Conservation (phyloP, 2,888 invertebrate genomes). For the Tipula confusa region DNA sequence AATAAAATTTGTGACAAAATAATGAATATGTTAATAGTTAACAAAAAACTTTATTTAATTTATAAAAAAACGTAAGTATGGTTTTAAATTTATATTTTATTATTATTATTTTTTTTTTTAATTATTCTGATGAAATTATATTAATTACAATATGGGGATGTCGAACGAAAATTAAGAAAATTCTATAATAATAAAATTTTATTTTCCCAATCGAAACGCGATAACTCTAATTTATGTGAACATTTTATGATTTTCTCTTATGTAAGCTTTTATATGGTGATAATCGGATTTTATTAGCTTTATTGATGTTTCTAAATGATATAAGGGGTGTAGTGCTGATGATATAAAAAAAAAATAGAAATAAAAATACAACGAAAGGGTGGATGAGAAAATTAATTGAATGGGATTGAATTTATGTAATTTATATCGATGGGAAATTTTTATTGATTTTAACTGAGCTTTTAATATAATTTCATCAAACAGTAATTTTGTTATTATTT, state of each 20-base stretch:
- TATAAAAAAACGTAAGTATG: neutral
- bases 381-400: constrained; percentile 7
- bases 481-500: neutral
- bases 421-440: neutral
- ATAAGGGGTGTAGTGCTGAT: neutral
- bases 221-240: neutral
- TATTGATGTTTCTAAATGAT: constrained; percentile 3
- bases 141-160: neutral
- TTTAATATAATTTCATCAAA: constrained; percentile 20
- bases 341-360: neutral
- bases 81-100: neutral
- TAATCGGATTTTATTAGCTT: constrained; percentile 25
- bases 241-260: neutral
- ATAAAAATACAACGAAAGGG: neutral
- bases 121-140: neutral
- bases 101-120: neutral
- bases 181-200: neutral
- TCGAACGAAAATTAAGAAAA: neutral
- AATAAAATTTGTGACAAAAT: neutral
- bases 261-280: neutral
- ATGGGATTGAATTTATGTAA: neutral
- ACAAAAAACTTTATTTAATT: neutral
- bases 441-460: neutral
- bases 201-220: neutral
- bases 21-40: neutral